phyloP scores from a whole-genome alignment of 2,113 vertebrate species.

The Percopsis transmontana region DNA sequence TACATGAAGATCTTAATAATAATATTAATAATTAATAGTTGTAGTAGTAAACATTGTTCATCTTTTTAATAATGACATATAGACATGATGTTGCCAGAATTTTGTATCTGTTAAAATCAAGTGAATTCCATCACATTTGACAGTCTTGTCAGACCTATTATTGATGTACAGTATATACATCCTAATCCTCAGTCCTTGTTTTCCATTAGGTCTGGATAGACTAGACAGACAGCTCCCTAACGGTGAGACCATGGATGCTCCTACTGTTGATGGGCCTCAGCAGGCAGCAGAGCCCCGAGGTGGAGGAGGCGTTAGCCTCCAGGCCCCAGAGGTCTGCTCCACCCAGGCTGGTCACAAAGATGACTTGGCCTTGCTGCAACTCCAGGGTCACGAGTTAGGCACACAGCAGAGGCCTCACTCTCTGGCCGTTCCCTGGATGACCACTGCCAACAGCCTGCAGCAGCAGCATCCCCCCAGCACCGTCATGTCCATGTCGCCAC shows the following conservation, averaged over 20 bases:
- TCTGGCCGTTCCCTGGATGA: conserved; percentile 84
- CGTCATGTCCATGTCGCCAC: conserved; percentile 92
- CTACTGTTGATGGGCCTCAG: conserved; percentile 75
- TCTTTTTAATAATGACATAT: no score
- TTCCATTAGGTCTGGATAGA: conserved; percentile 71
- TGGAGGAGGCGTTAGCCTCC: conserved; percentile 56
- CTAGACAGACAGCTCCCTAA: conserved; percentile 68
- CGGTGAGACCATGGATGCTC: conserved; percentile 71
- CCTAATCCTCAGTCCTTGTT: conserved; percentile 12
- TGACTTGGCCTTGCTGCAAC: conserved; percentile 80
- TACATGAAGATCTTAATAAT: no score
- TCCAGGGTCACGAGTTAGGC: conserved; percentile 56
- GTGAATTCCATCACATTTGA: neutral
- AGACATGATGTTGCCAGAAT: no score
- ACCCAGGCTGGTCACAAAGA: conserved; percentile 76
- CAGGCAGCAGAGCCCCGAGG: conserved; percentile 17
- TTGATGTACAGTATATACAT: neutral
- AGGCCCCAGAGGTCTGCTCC: conserved; percentile 55
- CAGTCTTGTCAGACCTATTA: neutral
- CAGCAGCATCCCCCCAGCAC: conserved; percentile 75
- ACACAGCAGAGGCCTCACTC: conserved; percentile 80
- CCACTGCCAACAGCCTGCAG: conserved; percentile 72
- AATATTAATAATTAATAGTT: no score
- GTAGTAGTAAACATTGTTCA: no score
- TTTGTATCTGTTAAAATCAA: neutral